Evolutionary conservation across 2,888 invertebrate species (phyloP), one percentile per base, ranked within the genome.

Genomic region (Drosophila prolongata): DNA sequence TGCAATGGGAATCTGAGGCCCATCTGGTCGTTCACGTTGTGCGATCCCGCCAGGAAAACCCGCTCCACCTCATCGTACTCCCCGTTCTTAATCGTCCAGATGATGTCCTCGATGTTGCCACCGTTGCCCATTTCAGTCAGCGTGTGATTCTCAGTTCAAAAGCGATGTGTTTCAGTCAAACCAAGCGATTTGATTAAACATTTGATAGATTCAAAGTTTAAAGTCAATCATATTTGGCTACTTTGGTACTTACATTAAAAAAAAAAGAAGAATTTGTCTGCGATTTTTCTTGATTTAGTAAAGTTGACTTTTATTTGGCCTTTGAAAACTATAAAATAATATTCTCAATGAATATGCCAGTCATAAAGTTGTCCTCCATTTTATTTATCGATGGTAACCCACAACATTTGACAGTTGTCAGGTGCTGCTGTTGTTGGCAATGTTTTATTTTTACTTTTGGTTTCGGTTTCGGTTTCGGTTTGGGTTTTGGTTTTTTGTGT

Each of bases 1-100:
- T 98, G 96, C 62, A 99, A 94, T 6, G 98, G 97, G 62, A 95
- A 96, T 88, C 98, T 94, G 55, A 98, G 98, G 92, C 97, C 96
- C 75, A 98, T 95, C 87, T 95, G 94, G 79, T 95, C 95, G 93
- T 98, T 98, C 24, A 98, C 95, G 93, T 97, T 95, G 10, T 30
- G 49, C 1, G 6, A 49, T 16, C 49, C 34, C 14, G 34, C 89
- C 46, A 67, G 40, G 56, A 70, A 79, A 1, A 37, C 30, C 8
- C 9, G n/a, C 34, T 75, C 61, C 14, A 78, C 75, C 6, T 60
- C 75, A 24, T 75, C 75, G 16, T 75, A 35, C 34, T 75, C 78
- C 6, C 78, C 79, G 42, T 78, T 65, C 44, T 75, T 75, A 2
- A 78, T 77, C 9, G 53, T 71, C 78, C 78, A 79, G 60, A 71